Percentiles rank a stretch among this genome's conserved stretches.
Evolutionary conservation across 1,140 invertebrate genomes (phyloP).

Genomic region (Lordiphosa mommai): DNA sequence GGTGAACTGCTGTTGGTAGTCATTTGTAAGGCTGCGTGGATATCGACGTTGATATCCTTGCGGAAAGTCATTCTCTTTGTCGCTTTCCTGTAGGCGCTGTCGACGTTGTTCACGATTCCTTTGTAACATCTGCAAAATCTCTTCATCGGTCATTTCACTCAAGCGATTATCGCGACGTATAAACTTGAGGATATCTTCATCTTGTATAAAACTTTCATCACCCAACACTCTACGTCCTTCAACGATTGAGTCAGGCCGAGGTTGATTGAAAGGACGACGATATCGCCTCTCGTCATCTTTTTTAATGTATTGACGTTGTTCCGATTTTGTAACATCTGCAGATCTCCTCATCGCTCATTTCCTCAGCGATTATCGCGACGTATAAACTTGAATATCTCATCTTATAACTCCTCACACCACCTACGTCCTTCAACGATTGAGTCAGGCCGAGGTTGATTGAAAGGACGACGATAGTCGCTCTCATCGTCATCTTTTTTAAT

Average conservation of each 20-base stretch:
- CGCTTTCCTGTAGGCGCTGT: slow-evolving; percentile 1
- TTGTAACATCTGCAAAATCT: slow-evolving; percentile 43
- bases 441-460: slow-evolving; percentile 26
- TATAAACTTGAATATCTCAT: slow-evolving; percentile 40
- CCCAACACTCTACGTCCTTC: slow-evolving; percentile 1
- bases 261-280: slow-evolving; percentile 39
- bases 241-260: slow-evolving; percentile 17
- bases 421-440: slow-evolving; percentile 44
- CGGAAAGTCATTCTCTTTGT: slow-evolving; percentile 4
- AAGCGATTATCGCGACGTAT: slow-evolving; percentile 46
- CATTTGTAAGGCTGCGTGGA: slow-evolving; percentile 38
- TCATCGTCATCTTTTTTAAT: too few species aligned
- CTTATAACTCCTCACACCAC: slow-evolving; percentile 24
- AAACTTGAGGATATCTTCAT: slow-evolving; percentile 43
- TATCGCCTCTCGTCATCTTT: too few species aligned
- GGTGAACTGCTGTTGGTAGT: not conserved
- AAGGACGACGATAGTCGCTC: slow-evolving; percentile 39
- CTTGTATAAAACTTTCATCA: slow-evolving; percentile 8
- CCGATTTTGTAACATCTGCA: slow-evolving; percentile 37
- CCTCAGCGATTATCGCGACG: slow-evolving; percentile 28
- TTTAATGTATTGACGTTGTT: too few species aligned
- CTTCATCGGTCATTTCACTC: slow-evolving; percentile 29
- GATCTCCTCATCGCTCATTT: slow-evolving; percentile 40
- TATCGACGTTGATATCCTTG: slow-evolving; percentile 17
- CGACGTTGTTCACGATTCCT: slow-evolving; percentile 28